These are phyloP conservation scores for Corynorhinus townsendii DNA, from an alignment of 2,113 vertebrate species.

Conservation along the genomic window DNA sequence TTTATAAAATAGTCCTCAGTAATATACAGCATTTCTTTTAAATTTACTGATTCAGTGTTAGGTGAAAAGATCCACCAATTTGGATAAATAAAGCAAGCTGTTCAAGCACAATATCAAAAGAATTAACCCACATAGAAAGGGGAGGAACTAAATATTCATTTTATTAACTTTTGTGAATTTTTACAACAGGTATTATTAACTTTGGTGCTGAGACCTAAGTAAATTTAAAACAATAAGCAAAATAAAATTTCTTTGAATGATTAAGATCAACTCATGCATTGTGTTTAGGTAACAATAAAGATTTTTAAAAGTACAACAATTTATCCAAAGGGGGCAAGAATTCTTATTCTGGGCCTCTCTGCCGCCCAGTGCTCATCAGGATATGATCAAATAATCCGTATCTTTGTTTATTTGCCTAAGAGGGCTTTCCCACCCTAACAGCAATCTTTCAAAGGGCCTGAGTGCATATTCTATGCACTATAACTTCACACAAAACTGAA, in stretches of 20 bases:
- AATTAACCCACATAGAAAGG: background rate
- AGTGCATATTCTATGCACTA: background rate
- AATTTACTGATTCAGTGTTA: background rate
- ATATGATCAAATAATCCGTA: background rate
- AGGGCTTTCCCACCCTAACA: background rate
- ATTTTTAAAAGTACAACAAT: background rate
- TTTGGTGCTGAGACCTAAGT: background rate
- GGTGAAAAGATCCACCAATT: background rate
- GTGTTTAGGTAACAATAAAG: background rate
- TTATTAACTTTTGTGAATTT: background rate
- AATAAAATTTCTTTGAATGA: background rate
- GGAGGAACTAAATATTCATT: background rate
- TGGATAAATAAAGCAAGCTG: background rate
- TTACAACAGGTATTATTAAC: background rate
- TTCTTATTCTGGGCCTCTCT: background rate
- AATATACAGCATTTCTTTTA: background rate
- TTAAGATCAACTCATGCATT: background rate
- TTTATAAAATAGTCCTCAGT: background rate
- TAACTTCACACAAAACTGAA: conserved; percentile 26
- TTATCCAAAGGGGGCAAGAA: background rate
- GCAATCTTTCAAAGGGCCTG: background rate
- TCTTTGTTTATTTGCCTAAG: background rate
- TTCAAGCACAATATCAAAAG: background rate
- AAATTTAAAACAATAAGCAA: background rate
- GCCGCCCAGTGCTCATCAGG: background rate